Percentiles rank a stretch among this genome's conserved stretches.
Conservation (phyloP, 2,113 vertebrate species). For the Martes martes region DNA sequence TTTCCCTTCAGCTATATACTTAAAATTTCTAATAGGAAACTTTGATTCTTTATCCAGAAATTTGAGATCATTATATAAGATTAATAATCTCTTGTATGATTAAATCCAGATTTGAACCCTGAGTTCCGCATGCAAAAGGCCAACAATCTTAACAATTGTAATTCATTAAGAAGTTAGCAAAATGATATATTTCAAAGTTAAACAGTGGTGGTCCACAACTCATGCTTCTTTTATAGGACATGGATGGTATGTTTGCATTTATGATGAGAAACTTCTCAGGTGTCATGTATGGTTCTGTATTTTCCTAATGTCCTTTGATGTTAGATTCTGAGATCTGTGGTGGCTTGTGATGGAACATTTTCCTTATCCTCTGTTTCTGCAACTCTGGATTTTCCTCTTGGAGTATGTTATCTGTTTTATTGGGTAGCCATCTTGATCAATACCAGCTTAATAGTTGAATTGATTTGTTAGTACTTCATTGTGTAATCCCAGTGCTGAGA, state of each 20-base stretch:
- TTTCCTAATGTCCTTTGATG: slow-evolving; percentile 14
- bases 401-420: neutral
- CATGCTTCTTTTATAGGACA: neutral
- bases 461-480: slow-evolving; percentile 32
- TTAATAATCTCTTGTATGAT: neutral
- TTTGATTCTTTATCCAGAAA: neutral
- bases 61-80: neutral
- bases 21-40: slow-evolving; percentile 29
- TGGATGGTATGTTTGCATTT: neutral
- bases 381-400: neutral
- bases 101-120: slow-evolving; percentile 43
- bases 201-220: neutral
- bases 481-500: neutral
- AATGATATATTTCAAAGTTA: neutral
- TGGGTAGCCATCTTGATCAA: neutral
- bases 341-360: neutral
- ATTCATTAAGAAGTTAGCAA: slow-evolving; percentile 32
- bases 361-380: neutral
- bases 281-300: neutral
- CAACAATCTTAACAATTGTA: neutral
- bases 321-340: neutral
- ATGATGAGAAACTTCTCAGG: neutral
- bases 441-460: slow-evolving; percentile 13
- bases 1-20: slow-evolving; percentile 26
- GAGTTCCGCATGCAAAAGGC: neutral